Evolutionary conservation across 1,140 invertebrate species (phyloP), one percentile per base, ranked within the genome.

Genomic region (Drosophila pruinosa): DNA sequence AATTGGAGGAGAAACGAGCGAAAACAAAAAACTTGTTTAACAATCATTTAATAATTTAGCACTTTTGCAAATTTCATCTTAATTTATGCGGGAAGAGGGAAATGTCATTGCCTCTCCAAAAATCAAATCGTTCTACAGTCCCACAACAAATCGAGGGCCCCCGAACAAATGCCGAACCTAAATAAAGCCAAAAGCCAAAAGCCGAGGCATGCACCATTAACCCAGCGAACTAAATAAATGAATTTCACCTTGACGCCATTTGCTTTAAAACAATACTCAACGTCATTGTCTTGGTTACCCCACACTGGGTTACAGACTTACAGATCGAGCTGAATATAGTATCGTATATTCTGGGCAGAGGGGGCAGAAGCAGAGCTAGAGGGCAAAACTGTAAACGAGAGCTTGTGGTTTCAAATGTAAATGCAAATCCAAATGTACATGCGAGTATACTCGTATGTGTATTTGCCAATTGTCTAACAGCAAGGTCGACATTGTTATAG

Each of bases 41-140:
- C 64, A 67, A 86, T 81, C 81, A 86, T 81, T 85, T 85, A 86
- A 86, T 81, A 85, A 85, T 85, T 86, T 85, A 85, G 65, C 81
- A 86, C 73, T 81, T 85, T 79, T 56, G 59, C 64, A 62, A 86
- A 85, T 77, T 77, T 77, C 72, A 68, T 54, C 65, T 76, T 80
- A 83, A 85, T 85, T 83, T 72, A 79, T 63, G 81, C 57, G 80
- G 50, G 63, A 50, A 70, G 53, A 28, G 24, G 14, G 58, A 67
- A 75, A 45, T 79, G 68, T 6, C 57, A 34, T 64, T 64, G 58
- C 63, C 68, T 53, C 8, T 12, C 39, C 22, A 26, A 26, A 43
- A 45, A 50, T 15, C 6, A 74, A 65, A 57, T 41, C 12, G 47
- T 14, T 57, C 62, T 61, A 36, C 58, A 59, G 59, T 76, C 59